phyloP scores from a whole-genome alignment of 1,140 invertebrate genomes.

The Melitaea cinxia region DNA sequence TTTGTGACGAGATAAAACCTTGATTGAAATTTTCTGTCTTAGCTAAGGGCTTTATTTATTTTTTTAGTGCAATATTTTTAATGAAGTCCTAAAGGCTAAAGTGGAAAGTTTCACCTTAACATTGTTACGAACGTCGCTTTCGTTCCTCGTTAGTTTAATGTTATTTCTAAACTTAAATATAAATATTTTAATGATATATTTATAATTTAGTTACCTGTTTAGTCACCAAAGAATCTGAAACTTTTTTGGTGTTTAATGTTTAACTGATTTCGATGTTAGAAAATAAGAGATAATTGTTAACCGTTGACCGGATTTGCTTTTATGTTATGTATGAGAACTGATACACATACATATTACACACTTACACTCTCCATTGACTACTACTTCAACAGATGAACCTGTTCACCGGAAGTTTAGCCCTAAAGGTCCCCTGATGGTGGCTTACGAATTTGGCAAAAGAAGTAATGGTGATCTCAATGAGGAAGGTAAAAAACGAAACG shows the following conservation, averaged over 20 bases:
- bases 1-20: conserved; percentile 24
- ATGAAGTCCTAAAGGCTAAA: conserved; percentile 18
- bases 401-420: conserved; percentile 57
- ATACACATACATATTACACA: conserved; percentile 4
- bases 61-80: conserved; percentile 6
- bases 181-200: conserved; percentile 16
- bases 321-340: neutral
- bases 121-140: conserved; percentile 15
- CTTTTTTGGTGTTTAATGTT: neutral
- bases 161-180: no score
- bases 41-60: neutral
- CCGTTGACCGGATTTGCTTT: conserved; percentile 7
- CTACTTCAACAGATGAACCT: conserved; percentile 43
- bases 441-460: conserved; percentile 65
- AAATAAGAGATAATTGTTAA: neutral
- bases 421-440: conserved; percentile 57
- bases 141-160: conserved; percentile 6
- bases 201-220: conserved; percentile 18
- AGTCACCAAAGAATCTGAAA: conserved; percentile 3
- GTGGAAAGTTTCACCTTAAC: conserved; percentile 26
- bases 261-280: neutral
- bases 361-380: conserved; percentile 24
- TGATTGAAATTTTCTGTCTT: conserved; percentile 37
- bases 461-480: conserved; percentile 60
- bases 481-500: conserved; percentile 58